Conservation (phyloP, 1,140 invertebrate genomes). For the Rhagoletis pomonella region DNA sequence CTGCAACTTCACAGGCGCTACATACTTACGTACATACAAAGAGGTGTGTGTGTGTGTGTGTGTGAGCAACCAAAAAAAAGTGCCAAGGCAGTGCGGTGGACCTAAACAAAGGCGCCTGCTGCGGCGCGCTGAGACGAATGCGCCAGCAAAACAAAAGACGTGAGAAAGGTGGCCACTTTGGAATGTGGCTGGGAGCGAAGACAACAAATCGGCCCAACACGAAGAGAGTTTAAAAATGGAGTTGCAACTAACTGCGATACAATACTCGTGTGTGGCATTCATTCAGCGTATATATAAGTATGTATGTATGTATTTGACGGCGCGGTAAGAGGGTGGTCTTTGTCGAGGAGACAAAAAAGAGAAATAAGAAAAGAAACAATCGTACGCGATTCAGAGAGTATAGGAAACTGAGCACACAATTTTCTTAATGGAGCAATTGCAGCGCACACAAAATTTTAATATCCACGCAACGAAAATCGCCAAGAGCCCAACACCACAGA, state of each 20-base stretch:
- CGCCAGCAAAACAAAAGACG: neutral
- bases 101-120: neutral
- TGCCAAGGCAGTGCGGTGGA: neutral
- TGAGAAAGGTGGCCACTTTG: neutral
- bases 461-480: neutral
- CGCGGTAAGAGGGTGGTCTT: neutral
- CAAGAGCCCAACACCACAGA: neutral
- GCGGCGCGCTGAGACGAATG: neutral
- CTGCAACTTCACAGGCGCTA: neutral
- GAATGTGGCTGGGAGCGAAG: neutral
- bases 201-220: neutral
- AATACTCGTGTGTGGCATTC: slow-evolving; percentile 15
- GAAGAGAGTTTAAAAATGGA: neutral
- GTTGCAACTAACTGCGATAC: neutral
- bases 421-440: slow-evolving; percentile 38
- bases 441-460: neutral
- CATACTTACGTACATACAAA: neutral
- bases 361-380: neutral
- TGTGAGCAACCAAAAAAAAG: neutral
- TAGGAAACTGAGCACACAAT: neutral
- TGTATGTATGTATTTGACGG: neutral
- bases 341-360: neutral
- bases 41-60: neutral
- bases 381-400: neutral
- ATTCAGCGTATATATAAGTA: neutral